Evolutionary conservation across 2,113 vertebrate genomes (phyloP).

Genomic region (Rousettus leschenaultii): DNA sequence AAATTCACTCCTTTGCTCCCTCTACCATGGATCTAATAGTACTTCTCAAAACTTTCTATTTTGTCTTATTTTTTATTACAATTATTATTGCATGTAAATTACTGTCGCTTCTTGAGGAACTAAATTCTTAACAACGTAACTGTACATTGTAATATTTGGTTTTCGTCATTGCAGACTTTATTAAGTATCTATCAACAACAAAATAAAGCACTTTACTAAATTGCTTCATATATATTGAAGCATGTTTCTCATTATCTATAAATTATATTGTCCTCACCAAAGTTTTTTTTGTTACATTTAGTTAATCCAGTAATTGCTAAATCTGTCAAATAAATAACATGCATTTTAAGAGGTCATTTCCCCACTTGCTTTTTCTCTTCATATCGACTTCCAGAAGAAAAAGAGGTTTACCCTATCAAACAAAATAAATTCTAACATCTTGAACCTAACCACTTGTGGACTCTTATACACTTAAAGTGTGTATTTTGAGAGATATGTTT

Average conservation of each 20-base stretch:
- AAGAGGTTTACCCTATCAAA: conserved; percentile 2
- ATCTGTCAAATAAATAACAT: conserved; percentile 14
- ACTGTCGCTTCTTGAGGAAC: neutral
- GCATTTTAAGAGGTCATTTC: neutral
- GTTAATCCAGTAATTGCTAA: conserved; percentile 24
- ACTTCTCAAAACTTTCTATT: neutral
- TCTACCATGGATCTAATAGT: neutral
- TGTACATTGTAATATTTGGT: neutral
- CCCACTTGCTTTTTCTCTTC: neutral
- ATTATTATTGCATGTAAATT: neutral
- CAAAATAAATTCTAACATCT: neutral
- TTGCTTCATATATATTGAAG: neutral
- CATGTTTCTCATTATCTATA: neutral
- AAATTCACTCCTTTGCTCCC: neutral
- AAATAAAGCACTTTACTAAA: neutral
- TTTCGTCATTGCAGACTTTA: conserved; percentile 12
- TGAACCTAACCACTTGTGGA: neutral
- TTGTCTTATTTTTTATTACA: neutral
- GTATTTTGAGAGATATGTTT: conserved; percentile 12
- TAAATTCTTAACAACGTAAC: neutral
- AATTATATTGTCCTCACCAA: neutral
- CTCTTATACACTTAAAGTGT: neutral
- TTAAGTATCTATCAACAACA: neutral
- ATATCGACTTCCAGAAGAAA: conserved; percentile 6
- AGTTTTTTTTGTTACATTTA: neutral